Conservation (phyloP, 2,113 vertebrate genomes). For the Colius striatus region DNA sequence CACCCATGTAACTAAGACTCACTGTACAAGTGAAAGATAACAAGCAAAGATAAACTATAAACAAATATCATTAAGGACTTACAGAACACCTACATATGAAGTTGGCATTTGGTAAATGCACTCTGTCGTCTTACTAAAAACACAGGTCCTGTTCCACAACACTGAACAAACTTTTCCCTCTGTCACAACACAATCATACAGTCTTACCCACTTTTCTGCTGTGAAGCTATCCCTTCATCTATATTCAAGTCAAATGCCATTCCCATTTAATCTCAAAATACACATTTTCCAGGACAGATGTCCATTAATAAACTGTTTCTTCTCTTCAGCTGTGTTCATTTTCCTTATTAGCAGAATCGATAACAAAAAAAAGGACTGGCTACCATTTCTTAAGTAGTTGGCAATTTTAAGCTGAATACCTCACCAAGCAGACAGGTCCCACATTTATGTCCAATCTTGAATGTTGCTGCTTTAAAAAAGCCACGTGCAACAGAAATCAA, state of each 20-base stretch:
- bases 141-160: background rate
- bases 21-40: background rate
- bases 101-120: background rate
- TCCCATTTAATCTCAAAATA: background rate
- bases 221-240: background rate
- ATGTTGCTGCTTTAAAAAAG: conserved; percentile 27
- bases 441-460: background rate
- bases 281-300: background rate
- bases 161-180: background rate
- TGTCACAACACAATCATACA: background rate
- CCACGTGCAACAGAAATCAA: conserved; percentile 59
- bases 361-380: background rate
- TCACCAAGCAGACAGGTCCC: background rate
- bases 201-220: background rate
- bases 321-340: conserved; percentile 23
- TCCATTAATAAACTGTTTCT: conserved; percentile 21
- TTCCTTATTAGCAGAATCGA: conserved; percentile 40
- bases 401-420: background rate
- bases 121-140: background rate
- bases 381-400: background rate
- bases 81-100: background rate
- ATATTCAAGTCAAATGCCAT: background rate
- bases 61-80: background rate
- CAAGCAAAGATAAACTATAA: background rate
- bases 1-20: background rate